phyloP scores from a whole-genome alignment of 2,113 vertebrate genomes.

The Xiphorhynchus elegans region DNA sequence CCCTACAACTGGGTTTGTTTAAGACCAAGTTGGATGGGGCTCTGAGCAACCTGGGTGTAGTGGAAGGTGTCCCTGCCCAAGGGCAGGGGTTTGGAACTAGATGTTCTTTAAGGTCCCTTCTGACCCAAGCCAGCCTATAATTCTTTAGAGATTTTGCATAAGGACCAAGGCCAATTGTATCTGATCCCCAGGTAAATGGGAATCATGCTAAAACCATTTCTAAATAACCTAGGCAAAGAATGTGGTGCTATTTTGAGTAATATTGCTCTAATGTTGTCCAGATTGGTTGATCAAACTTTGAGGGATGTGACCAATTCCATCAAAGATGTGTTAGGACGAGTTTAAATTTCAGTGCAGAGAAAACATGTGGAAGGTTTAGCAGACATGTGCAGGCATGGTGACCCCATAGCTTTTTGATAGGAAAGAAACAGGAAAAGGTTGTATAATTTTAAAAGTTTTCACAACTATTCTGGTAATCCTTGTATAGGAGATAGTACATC shows the following conservation, averaged over 20 bases:
- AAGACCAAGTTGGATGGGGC: background rate
- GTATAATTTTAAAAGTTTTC: background rate
- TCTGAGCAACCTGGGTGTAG: background rate
- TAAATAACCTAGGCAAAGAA: background rate
- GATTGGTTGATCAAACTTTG: background rate
- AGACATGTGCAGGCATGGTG: background rate
- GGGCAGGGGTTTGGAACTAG: background rate
- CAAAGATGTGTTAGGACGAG: background rate
- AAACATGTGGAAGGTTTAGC: background rate
- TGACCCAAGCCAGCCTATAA: no score
- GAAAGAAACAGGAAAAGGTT: background rate
- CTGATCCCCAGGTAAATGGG: background rate
- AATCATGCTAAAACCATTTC: background rate
- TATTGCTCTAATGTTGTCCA: background rate
- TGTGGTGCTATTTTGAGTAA: background rate
- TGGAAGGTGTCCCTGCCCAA: background rate
- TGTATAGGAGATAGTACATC: background rate
- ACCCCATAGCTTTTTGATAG: background rate
- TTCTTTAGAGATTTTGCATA: background rate
- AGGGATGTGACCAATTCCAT: background rate
- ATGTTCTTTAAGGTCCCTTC: background rate
- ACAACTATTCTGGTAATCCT: background rate
- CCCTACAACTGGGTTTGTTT: no score
- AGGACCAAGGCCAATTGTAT: background rate
- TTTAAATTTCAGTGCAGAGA: background rate